A percentile compares a stretch with the other conserved stretches of the same genome.
Conservation (phyloP, 2,888 invertebrate species). For the Corythucha ciliata region DNA sequence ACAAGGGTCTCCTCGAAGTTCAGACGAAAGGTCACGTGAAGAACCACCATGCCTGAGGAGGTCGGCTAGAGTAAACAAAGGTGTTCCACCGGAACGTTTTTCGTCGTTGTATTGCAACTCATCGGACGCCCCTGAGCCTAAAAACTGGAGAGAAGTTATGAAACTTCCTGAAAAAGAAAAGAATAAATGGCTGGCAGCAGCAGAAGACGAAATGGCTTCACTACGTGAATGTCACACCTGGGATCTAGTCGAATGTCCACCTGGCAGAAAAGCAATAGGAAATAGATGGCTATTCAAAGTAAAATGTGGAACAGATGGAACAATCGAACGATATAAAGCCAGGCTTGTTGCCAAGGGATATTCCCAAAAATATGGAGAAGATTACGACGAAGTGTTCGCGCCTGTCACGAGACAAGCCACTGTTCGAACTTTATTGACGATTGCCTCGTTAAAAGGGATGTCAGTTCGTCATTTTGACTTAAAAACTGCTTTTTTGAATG, state of each 20-base stretch:
- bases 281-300: background rate
- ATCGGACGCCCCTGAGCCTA: too few species aligned
- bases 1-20: too few species aligned
- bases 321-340: background rate
- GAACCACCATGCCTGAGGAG: too few species aligned
- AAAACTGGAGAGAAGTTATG: too few species aligned
- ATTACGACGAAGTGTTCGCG: slow-evolving; percentile 4
- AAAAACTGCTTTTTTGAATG: slow-evolving; percentile 2
- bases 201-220: background rate
- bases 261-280: background rate
- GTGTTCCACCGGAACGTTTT: too few species aligned
- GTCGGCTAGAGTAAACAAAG: too few species aligned
- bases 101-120: too few species aligned
- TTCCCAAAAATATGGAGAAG: slow-evolving; percentile 7
- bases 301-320: slow-evolving; percentile 6
- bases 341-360: slow-evolving; percentile 6
- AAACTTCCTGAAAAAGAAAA: too few species aligned
- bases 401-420: slow-evolving; percentile 1
- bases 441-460: background rate
- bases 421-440: slow-evolving; percentile 1
- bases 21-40: too few species aligned
- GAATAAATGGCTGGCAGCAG: slow-evolving; percentile 5
- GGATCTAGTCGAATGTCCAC: background rate
- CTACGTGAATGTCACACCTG: background rate
- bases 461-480: background rate